phyloP scores from a whole-genome alignment of 2,113 vertebrate species.

The Etheostoma spectabile region DNA sequence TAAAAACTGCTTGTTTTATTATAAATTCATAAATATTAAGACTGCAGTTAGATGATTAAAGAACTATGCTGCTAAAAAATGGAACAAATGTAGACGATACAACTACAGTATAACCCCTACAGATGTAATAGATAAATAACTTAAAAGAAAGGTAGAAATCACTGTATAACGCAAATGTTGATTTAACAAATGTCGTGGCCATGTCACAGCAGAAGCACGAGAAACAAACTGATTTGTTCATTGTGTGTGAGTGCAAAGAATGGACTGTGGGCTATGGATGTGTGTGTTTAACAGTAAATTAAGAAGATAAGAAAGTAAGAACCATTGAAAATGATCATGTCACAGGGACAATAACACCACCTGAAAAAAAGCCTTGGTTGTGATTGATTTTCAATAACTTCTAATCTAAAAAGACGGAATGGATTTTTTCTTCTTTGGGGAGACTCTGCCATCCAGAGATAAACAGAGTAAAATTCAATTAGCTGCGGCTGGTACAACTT shows the following conservation, averaged over 20 bases:
- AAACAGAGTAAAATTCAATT: slow-evolving; percentile 14
- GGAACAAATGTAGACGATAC: background rate
- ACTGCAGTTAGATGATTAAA: background rate
- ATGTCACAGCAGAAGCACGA: background rate
- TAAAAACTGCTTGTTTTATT: background rate
- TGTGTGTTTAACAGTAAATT: background rate
- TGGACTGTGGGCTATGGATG: background rate
- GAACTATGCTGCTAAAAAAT: background rate
- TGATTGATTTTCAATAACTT: slow-evolving; percentile 21
- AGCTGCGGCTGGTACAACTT: slow-evolving; percentile 5
- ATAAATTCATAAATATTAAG: background rate
- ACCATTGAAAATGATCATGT: background rate
- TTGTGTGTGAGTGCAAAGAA: background rate
- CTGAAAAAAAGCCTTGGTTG: background rate
- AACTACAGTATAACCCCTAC: background rate
- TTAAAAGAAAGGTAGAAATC: background rate
- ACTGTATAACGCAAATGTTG: background rate
- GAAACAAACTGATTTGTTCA: background rate
- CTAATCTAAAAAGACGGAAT: background rate
- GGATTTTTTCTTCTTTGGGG: background rate
- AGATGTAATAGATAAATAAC: background rate
- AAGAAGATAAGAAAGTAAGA: background rate
- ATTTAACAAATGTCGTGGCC: background rate
- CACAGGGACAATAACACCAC: background rate
- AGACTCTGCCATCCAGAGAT: background rate